Base-by-base conservation (phyloP, 2,888 invertebrate genomes). In the Parasteatoda lunata region DNA sequence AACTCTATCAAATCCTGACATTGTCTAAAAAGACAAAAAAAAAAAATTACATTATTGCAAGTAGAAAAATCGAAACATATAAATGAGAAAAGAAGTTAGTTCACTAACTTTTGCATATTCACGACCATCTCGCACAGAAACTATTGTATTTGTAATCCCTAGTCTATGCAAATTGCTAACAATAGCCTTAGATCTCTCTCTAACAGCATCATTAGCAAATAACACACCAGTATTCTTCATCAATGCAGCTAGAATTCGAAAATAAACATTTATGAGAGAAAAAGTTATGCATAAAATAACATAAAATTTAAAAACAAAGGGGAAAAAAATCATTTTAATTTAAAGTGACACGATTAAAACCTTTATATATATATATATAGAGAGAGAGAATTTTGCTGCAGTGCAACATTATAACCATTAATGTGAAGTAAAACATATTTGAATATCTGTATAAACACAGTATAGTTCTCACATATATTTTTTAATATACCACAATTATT, bases 201-300 rank as follows among this genome's bases (percentile, higher is more conserved):
- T 95, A 92, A 97, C 98, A 0, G 95, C 94, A 92, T 99, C 99
- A 92, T 99, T 99, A 4, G 98, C 97, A 92, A 99, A 98, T 52
- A 99, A 92, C 2, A 96, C 94, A 0, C 99, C 99, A 0, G 98
- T 98, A 92, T 99, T 99, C 92, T 98, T 98, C 99, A 99, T 99
- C 11, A 99, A 93, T 0, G 98, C 96, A 77, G 98, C 97, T 93
- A 90, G 73, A 89, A 89, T 66, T 83, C 77, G 65, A 77, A 70
- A 7, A 75, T 76, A 88, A 79, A 78, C n/a, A 85, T 65, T 2
- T 15, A 81, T 47, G 30, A 30, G 48, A 47, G 15, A 73, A 59
- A 75, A 13, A 13, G 59, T 5, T 64, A 76, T 6, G 13, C 45
- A 9, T 70, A 4, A 48, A 45, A 70, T 70, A 70, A n/a, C 3